Percentiles rank a stretch among this genome's conserved stretches.
Conservation (phyloP, 2,113 vertebrate species). For the Monarcha castaneiventris region DNA sequence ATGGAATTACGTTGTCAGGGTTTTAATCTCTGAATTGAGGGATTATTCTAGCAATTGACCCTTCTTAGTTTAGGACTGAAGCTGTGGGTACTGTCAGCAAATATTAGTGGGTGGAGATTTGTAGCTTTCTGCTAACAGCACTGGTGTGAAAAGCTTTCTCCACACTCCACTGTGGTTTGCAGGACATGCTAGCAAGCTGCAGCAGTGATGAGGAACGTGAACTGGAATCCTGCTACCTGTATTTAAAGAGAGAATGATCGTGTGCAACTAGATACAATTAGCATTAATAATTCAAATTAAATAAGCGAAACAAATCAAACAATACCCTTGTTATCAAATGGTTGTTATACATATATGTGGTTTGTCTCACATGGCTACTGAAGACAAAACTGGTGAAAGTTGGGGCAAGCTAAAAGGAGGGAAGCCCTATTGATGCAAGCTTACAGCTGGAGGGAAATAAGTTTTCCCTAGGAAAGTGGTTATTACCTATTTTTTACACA, state of each 20-base stretch:
- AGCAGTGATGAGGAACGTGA: not conserved
- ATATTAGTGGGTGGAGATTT: not conserved
- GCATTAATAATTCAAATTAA: not conserved
- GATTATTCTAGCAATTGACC: not conserved
- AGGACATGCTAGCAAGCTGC: not conserved
- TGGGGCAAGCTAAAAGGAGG: not conserved
- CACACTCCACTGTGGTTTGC: not conserved
- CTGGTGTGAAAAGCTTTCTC: not conserved
- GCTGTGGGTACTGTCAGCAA: not conserved
- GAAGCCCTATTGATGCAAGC: not conserved
- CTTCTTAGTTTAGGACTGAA: not conserved
- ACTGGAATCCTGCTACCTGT: not conserved
- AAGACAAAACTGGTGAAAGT: not conserved
- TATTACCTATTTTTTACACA: not conserved
- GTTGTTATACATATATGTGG: not conserved
- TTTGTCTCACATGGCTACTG: not conserved
- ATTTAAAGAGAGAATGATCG: not conserved
- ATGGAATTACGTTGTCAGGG: slow-evolving; percentile 22
- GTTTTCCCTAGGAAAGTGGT: not conserved
- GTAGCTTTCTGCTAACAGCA: not conserved
- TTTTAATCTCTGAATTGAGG: not conserved
- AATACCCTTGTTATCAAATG: not conserved
- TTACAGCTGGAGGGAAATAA: not conserved
- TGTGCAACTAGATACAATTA: not conserved
- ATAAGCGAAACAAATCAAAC: not conserved